A percentile compares a stretch with the other conserved stretches of the same genome.
Conservation (phyloP, 2,797 vertebrate species). For the Echeneis naucrates region DNA sequence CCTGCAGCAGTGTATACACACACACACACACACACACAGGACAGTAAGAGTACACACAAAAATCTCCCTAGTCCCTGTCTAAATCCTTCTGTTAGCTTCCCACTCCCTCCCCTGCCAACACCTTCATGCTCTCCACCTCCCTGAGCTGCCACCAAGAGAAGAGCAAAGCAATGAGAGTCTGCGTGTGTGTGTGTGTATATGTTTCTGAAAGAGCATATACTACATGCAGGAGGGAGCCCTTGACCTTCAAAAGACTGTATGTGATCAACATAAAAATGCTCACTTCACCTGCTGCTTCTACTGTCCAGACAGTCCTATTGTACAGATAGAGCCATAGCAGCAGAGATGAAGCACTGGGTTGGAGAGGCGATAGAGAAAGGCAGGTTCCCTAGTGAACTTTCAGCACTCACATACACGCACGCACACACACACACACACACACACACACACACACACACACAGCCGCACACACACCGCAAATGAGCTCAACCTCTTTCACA, state of each 20-base stretch:
- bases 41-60: conserved; percentile 45
- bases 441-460: conserved; percentile 22
- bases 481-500: conserved; percentile 71
- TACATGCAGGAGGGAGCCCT: conserved; percentile 65
- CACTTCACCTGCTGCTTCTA: conserved; percentile 53
- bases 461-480: conserved; percentile 38
- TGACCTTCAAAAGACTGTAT: conserved; percentile 82
- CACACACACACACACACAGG: conserved; percentile 21
- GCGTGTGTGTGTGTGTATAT: conserved; percentile 20
- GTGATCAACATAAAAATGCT: conserved; percentile 80
- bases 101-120: conserved; percentile 57
- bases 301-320: conserved; percentile 34
- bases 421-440: conserved; percentile 41
- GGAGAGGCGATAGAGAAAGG: conserved; percentile 60
- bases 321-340: conserved; percentile 35
- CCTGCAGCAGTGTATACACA: conserved; percentile 39
- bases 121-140: conserved; percentile 64
- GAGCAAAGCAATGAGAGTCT: conserved; percentile 49
- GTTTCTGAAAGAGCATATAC: conserved; percentile 35
- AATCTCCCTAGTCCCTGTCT: conserved; percentile 60
- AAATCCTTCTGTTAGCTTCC: conserved; percentile 72
- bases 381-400: conserved; percentile 56
- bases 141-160: conserved; percentile 71
- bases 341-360: conserved; percentile 46
- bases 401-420: conserved; percentile 26